Evolutionary conservation across 2,888 invertebrate species (phyloP), one percentile per base, ranked within the genome.

Genomic region (Prenolepis imparis): DNA sequence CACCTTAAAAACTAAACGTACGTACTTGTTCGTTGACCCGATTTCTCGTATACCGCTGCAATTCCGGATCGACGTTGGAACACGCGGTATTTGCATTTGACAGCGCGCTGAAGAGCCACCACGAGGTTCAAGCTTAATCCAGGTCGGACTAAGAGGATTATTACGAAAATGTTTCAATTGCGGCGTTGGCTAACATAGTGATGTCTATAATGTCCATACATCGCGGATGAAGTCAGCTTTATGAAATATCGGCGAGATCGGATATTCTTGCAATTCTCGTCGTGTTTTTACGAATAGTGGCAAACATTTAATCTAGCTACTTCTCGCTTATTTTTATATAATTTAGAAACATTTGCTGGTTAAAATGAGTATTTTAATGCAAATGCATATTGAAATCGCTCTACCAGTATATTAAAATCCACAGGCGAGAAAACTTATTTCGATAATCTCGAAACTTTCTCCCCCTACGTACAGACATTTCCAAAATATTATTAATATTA

Each of bases 121-220:
- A 73, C 77, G 75, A 89, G 89, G 81, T 90, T 90, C 86, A 77
- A 82, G 88, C 87, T 91, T 91, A 92, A 92, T 92, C 90, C 90
- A 90, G 87, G 85, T 88, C 87, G 73, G 84, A 88, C 89, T 91
- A 91, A 93, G 92, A 91, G 92, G 93, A 93, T 93, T 93, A 92
- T 84, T 84, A 83, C 82, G 91, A 91, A 92, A 93, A 92, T 92
- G 91, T 92, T 93, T 92, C 91, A 90, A 91, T 92, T 88, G 88
- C 78, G 84, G 86, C 86, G 84, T 89, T 81, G 84, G 24, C 73
- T 44, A 77, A 28, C 72, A 80, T 81, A 75, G 21, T 67, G 41
- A 15, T 24, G 68, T 61, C 36, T 57, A 72, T 61, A 80, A 78
- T 64, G 78, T 75, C 6, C 52, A 64, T 28, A 78, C 78, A 52